Conservation (phyloP, 2,113 vertebrate genomes). For the Mirounga angustirostris region DNA sequence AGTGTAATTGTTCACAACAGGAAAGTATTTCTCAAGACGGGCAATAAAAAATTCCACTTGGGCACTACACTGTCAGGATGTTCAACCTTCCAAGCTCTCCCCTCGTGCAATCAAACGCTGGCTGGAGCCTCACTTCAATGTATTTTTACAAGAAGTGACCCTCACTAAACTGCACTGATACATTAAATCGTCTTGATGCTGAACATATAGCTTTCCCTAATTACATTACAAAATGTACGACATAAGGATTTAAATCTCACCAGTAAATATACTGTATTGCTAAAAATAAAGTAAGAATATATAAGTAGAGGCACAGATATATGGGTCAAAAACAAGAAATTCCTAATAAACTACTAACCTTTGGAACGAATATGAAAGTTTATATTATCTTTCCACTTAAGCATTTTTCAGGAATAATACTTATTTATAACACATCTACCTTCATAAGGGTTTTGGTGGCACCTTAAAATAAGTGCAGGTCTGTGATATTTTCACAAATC, state of each 20-base stretch:
- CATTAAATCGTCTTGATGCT: not conserved
- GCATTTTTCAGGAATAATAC: not conserved
- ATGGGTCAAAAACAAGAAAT: not conserved
- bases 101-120: not conserved
- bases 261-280: not conserved
- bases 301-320: not conserved
- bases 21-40: not conserved
- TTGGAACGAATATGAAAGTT: not conserved
- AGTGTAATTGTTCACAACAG: not conserved
- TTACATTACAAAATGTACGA: not conserved
- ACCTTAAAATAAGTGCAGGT: not conserved
- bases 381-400: not conserved
- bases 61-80: not conserved
- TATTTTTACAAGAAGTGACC: not conserved
- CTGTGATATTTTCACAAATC: not conserved
- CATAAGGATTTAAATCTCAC: not conserved
- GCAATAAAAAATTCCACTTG: not conserved
- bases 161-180: not conserved
- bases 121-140: not conserved
- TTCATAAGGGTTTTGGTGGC: not conserved
- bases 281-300: constrained; percentile 45
- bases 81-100: not conserved
- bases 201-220: not conserved
- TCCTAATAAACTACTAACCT: not conserved
- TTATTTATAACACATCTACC: not conserved